Evolutionary conservation across 2,888 invertebrate species (phyloP), one percentile per base, ranked within the genome.

Genomic region (Tetramorium bicarinatum): DNA sequence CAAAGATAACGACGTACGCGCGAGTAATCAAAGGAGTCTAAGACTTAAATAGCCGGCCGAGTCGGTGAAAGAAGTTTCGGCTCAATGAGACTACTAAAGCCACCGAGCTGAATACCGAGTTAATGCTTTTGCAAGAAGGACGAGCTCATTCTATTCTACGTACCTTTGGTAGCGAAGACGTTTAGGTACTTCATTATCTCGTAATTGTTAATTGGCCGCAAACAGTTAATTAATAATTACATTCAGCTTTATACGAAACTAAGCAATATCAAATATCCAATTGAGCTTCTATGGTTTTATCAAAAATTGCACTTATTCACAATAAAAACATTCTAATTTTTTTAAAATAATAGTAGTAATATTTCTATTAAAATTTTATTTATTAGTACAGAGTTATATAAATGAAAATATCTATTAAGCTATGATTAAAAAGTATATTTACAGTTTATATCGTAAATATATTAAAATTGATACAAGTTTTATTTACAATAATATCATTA

Each of bases 1-100:
- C 87, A 86, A 90, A 89, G 91, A 91, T 91, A 91, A 91, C 91
- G 87, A 91, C 87, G 85, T 87, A 87, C 89, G 91, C 91, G 87
- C 87, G 85, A 82, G 86, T 91, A 90, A 91, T 91, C 91, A 91
- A 91, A 91, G 90, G 86, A 86, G 56, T 61, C 85, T 77, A 64
- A 84, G 87, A 87, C 87, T 85, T 84, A 85, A 88, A 87, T 87
- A 89, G 87, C 90, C 76, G 62, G 54, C 83, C 56, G 62, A 72
- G 80, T 82, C 82, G 49, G 38, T 88, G 71, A 89, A 88, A 89
- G 88, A 87, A 89, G 56, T 88, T 72, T 59, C 62, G 67, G 25
- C 79, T 61, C 59, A 80, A 72, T 80, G 72, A 72, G 72, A 80
- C n/a, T 71, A 34, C 71, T 59, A 59, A 80, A 72, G 56, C 59